phyloP scores from a whole-genome alignment of 2,113 vertebrate genomes.

The Pongo pygmaeus region DNA sequence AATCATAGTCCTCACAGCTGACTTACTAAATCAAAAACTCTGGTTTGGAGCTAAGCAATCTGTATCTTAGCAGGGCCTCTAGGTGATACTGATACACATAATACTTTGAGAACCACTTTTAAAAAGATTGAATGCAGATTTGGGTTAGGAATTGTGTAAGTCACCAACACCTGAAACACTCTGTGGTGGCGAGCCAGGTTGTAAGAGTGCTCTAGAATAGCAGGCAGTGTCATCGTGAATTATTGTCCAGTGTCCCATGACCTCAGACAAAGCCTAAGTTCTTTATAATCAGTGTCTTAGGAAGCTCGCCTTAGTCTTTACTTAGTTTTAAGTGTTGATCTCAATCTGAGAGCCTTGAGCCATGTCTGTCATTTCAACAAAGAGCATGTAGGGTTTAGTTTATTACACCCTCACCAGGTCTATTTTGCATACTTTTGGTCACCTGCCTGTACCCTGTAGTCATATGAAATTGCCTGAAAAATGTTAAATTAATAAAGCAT shows the following conservation, averaged over 20 bases:
- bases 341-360: neutral
- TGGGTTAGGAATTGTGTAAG: too few relatives aligned
- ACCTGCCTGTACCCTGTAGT: neutral
- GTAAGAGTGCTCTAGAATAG: neutral
- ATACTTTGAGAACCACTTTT: neutral
- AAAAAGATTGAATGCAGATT: neutral
- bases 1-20: neutral
- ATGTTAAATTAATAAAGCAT: neutral
- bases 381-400: neutral
- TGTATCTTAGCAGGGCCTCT: neutral
- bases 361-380: neutral
- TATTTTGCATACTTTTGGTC: neutral
- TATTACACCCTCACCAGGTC: too few relatives aligned
- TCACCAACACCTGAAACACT: neutral
- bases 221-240: accelerated
- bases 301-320: neutral
- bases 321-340: neutral
- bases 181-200: neutral
- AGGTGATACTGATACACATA: too few relatives aligned
- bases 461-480: neutral
- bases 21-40: neutral
- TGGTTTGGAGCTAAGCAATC: neutral
- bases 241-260: neutral
- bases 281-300: neutral
- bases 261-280: neutral